Evolutionary conservation across 1,140 invertebrate species (phyloP).

Genomic region (Aphelenchoides besseyi): DNA sequence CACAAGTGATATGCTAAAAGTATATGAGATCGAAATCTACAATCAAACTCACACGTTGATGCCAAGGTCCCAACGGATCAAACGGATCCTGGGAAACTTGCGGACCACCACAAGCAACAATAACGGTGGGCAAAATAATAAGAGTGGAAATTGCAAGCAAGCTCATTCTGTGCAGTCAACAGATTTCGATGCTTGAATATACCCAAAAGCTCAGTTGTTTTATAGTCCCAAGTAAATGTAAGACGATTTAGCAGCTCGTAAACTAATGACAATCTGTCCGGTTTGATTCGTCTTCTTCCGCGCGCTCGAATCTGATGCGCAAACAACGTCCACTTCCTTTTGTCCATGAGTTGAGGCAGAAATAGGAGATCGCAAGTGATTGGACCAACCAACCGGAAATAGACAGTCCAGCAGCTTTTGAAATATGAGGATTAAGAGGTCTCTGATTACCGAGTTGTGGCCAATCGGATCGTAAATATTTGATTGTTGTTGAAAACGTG

Average conservation of each 20-base stretch:
- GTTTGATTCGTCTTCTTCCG: not conserved
- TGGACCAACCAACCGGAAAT: not conserved
- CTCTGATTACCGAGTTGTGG: not conserved
- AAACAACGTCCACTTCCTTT: not conserved
- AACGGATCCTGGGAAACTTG: conserved; percentile 43
- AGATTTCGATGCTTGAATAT: no score
- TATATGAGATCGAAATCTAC: not conserved
- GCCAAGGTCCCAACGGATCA: conserved; percentile 56
- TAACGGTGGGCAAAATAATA: not conserved
- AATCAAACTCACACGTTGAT: conserved; percentile 42
- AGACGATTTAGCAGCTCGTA: not conserved
- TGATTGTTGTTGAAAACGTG: not conserved
- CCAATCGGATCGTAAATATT: not conserved
- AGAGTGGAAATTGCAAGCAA: not conserved
- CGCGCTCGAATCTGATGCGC: not conserved
- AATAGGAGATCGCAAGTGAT: not conserved
- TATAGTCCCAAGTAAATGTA: not conserved
- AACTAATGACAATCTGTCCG: not conserved
- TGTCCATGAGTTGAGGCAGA: not conserved
- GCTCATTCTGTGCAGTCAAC: no score
- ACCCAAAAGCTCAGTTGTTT: no score
- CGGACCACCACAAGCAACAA: not conserved
- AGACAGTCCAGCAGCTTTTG: not conserved
- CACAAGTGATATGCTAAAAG: conserved; percentile 49
- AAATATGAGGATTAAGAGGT: not conserved